A percentile compares a stretch with the other conserved stretches of the same genome.
Conservation (phyloP, 30 jellyfish, hydroid and myxozoan genomes). For the Aurelia sp. region DNA sequence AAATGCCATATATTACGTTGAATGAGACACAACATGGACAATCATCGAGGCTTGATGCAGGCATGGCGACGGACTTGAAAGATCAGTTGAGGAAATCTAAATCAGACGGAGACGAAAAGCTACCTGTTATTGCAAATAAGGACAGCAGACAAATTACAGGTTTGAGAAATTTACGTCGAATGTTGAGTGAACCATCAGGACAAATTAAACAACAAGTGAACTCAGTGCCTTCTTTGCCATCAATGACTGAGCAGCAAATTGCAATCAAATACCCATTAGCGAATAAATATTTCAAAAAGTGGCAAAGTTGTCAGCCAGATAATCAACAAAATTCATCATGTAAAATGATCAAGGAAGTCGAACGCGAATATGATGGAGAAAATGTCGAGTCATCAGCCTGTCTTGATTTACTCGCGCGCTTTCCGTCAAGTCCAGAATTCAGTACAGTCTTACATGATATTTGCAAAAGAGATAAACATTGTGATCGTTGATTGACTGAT, state of each 20-base stretch:
- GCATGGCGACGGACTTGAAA: background rate
- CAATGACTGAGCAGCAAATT: conserved; percentile 5
- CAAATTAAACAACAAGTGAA: conserved; percentile 6
- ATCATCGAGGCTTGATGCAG: background rate
- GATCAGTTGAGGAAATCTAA: background rate
- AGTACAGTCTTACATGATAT: conserved; percentile 34
- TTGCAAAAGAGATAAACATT: background rate
- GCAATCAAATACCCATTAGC: conserved; percentile 45
- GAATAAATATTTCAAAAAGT: conserved; percentile 30
- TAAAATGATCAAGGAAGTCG: too few relatives aligned
- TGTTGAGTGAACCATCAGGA: background rate
- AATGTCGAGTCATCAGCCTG: background rate
- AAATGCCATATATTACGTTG: background rate
- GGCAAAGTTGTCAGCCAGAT: conserved; percentile 5
- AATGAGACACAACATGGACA: background rate
- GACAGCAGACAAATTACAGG: background rate
- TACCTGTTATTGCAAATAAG: background rate
- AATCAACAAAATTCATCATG: too few relatives aligned
- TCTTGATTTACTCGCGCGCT: conserved; percentile 24
- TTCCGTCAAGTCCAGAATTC: conserved; percentile 68
- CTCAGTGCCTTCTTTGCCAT: conserved; percentile 31
- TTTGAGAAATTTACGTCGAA: background rate
- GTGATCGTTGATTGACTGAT: too few relatives aligned
- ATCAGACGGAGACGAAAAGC: conserved; percentile 2
- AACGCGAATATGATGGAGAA: background rate